Base-by-base conservation (phyloP, 2,888 invertebrate genomes). In the Drosophila borborema region DNA sequence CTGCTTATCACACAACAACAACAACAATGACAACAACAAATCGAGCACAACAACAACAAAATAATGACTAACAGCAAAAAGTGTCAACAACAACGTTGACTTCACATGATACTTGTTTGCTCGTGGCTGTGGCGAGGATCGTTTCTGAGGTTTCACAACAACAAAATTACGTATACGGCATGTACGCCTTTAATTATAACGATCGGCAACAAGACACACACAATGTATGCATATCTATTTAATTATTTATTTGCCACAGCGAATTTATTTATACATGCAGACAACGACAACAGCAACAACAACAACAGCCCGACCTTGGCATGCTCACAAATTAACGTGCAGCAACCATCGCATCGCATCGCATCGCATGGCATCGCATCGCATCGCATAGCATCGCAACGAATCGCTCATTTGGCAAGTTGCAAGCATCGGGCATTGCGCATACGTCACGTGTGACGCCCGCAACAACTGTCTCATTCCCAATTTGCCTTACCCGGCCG, bases 201-300 rank as follows among this genome's bases (percentile, higher is more conserved):
- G 82, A 81, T 84, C 81, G 65, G 23, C 54, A 40, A 54, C 23
- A 40, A 14, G 43, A 38, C 51, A 23, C 45, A 66, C 45, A 75
- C 67, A 80, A 80, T 81, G 69, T 81, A 64, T 77, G 68, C 62
- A 80, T 77, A 77, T 81, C 80, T 78, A 78, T 88, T 85, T 87
- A 85, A 87, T 86, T 88, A 86, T 88, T 82, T 83, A 82, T 87
- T 82, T 85, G 70, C 81, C 74, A 74, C 53, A 69, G 74, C 64
- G 58, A 72, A 86, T 76, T 84, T 86, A 86, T 86, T 86, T 86
- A 88, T 86, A 90, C 78, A 85, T 82, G 74, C 86, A 88, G 72
- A 76, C 87, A 79, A 64, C 64, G 43, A 55, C 61, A 74, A 48
- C 51, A 31, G 2, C 51, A 74, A 31, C 58, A 40, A 46, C 56